These are phyloP conservation scores for Eupeodes luniger DNA, from an alignment of 2,888 invertebrate species.

Conservation along the genomic window DNA sequence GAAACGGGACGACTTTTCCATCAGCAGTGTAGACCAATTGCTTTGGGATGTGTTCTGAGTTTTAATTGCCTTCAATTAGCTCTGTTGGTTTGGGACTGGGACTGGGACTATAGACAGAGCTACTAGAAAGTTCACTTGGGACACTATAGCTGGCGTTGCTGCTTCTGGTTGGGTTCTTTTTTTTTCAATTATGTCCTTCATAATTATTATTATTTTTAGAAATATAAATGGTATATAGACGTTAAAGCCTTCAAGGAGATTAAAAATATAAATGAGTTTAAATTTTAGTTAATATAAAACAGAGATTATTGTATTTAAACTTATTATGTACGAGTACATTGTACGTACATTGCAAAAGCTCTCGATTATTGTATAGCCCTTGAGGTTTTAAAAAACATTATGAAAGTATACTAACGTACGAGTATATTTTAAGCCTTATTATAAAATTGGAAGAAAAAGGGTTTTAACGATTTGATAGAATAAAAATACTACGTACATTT, in stretches of 20 bases:
- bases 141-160: background rate
- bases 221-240: conserved; percentile 22
- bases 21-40: conserved; percentile 1
- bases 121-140: conserved; percentile 16
- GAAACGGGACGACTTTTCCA: background rate
- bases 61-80: conserved; percentile 67
- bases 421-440: background rate
- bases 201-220: conserved; percentile 48
- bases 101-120: background rate
- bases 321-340: background rate
- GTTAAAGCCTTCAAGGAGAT: background rate
- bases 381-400: background rate
- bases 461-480: background rate
- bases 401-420: too few species aligned
- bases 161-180: background rate
- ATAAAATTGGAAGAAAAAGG: background rate
- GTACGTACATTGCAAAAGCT: background rate
- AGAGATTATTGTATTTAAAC: background rate
- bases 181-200: conserved; percentile 30
- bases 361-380: background rate
- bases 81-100: conserved; percentile 8
- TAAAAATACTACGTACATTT: background rate
- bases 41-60: conserved; percentile 56
- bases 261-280: conserved; percentile 8
- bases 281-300: background rate